Evolutionary conservation across 2,888 invertebrate species (phyloP).

Genomic region (Seira ritae): DNA sequence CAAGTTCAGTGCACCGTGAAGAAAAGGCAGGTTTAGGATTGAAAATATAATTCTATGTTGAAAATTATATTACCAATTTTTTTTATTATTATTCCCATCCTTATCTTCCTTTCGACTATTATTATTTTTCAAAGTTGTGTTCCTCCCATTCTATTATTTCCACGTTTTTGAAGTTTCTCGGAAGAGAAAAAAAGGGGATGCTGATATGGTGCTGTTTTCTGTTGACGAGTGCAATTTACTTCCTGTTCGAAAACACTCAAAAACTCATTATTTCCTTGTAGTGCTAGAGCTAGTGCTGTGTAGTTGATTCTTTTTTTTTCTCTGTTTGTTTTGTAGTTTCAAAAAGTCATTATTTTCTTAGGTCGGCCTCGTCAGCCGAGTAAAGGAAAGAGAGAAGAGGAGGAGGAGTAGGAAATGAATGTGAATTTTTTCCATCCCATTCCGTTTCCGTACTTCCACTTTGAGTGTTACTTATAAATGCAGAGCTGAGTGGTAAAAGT

Average conservation of each 20-base stretch:
- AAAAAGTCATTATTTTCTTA: slow-evolving; percentile 42
- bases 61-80: neutral
- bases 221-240: no score
- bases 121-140: no score
- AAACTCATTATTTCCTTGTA: slow-evolving; percentile 31
- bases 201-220: no score
- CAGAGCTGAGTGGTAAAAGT: slow-evolving; percentile 21
- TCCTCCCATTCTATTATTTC: no score
- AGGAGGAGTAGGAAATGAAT: no score
- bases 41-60: neutral
- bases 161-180: no score
- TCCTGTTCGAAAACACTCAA: slow-evolving; percentile 25
- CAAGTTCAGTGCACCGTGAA: neutral
- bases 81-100: neutral
- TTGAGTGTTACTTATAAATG: no score
- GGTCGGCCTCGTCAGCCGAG: neutral
- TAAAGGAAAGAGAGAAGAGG: no score
- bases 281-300: neutral
- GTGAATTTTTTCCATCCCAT: no score
- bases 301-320: slow-evolving; percentile 6
- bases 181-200: no score
- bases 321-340: slow-evolving; percentile 26
- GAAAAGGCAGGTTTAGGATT: neutral
- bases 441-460: no score
- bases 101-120: no score